phyloP scores from a whole-genome alignment of 2,113 vertebrate genomes.

The Gavia stellata region DNA sequence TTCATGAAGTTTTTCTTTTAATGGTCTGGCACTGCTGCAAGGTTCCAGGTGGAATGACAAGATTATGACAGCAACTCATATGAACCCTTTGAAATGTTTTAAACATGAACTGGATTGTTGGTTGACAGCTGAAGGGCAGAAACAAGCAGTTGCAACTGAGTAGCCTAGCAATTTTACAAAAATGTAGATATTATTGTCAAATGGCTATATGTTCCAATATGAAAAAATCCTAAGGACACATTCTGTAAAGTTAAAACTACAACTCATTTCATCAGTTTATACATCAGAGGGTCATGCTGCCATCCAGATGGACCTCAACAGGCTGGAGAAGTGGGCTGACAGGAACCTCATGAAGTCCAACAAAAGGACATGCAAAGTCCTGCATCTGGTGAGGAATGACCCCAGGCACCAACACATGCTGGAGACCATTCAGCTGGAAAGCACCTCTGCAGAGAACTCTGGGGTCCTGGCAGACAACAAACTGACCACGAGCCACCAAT shows the following conservation, averaged over 20 bases:
- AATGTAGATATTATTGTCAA: neutral
- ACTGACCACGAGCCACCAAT: neutral
- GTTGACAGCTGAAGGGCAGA: neutral
- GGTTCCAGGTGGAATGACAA: neutral
- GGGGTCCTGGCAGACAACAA: neutral
- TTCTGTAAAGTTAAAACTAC: neutral
- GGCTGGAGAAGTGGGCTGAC: neutral
- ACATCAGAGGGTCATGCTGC: neutral
- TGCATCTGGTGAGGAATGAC: neutral
- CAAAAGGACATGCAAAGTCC: neutral
- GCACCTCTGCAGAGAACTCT: neutral
- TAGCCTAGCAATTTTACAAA: neutral
- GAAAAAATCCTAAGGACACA: neutral
- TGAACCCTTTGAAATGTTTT: neutral
- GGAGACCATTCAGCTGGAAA: neutral
- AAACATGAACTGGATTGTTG: neutral
- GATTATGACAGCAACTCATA: neutral
- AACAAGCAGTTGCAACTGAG: neutral
- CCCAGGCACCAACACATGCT: neutral
- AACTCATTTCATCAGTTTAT: neutral
- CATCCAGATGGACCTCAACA: neutral
- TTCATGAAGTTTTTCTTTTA: neutral
- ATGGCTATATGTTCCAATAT: neutral
- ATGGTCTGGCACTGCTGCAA: neutral
- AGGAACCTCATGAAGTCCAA: neutral